Conservation (phyloP, 2,113 vertebrate genomes). For the Dipodomys spectabilis region DNA sequence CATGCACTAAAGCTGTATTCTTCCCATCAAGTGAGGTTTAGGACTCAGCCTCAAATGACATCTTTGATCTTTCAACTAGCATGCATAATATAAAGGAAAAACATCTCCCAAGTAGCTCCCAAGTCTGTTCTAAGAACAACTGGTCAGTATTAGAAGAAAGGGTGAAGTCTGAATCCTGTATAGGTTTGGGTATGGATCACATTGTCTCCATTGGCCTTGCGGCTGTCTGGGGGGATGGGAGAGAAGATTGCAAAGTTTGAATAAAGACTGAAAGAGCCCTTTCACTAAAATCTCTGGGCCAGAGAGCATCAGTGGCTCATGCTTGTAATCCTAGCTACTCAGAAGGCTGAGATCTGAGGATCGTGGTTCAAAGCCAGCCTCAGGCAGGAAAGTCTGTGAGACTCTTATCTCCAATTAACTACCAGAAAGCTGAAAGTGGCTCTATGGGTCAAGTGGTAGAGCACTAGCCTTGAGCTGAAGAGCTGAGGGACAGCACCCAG, state of each 20-base stretch:
- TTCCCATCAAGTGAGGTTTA: constrained; percentile 36
- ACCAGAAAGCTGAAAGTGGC: too few relatives aligned
- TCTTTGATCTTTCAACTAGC: constrained; percentile 40
- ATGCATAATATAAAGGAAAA: constrained; percentile 33
- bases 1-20: background rate
- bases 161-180: constrained; percentile 59
- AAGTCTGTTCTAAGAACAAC: constrained; percentile 66
- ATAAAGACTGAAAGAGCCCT: constrained; percentile 71
- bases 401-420: too few relatives aligned
- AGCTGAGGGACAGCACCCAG: too few relatives aligned
- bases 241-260: constrained; percentile 38
- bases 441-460: too few relatives aligned
- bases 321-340: too few relatives aligned
- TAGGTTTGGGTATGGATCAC: constrained; percentile 50
- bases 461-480: too few relatives aligned
- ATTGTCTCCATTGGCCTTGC: constrained; percentile 53
- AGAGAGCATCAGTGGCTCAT: too few relatives aligned
- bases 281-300: constrained; percentile 59
- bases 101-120: background rate
- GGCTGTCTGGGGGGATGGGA: constrained; percentile 54
- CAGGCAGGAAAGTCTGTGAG: too few relatives aligned
- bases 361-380: too few relatives aligned
- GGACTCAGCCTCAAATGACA: constrained; percentile 5
- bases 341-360: too few relatives aligned
- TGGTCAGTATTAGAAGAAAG: constrained; percentile 61